Evolutionary conservation across 2,888 invertebrate species (phyloP).

Genomic region (Polydesmus complanatus): DNA sequence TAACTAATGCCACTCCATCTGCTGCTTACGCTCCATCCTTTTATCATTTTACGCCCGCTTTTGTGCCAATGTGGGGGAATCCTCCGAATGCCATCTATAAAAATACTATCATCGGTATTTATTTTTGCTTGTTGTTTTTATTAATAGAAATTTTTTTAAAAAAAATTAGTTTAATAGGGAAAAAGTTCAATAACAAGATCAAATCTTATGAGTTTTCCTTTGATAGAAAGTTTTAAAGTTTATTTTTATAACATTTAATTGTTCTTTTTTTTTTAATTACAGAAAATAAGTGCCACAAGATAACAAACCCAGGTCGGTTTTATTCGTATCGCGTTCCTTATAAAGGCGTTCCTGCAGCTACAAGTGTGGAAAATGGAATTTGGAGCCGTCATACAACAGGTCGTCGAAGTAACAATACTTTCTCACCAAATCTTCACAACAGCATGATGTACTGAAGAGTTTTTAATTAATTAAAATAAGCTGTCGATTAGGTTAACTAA

Average conservation of each 20-base stretch:
- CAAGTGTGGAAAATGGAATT: neutral
- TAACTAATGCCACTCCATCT: conserved; percentile 25
- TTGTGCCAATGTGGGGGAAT: conserved; percentile 6
- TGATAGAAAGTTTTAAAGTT: no score
- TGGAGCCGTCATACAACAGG: neutral
- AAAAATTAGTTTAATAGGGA: no score
- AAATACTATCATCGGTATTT: conserved; percentile 7
- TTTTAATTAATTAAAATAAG: no score
- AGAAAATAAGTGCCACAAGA: conserved; percentile 11
- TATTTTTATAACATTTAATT: no score
- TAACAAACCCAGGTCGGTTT: neutral
- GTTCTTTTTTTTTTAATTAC: neutral
- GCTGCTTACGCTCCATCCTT: conserved; percentile 82
- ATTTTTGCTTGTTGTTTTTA: neutral
- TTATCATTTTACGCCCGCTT: conserved; percentile 71
- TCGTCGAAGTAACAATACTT: neutral
- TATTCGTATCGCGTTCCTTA: neutral
- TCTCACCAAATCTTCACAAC: conserved; percentile 9
- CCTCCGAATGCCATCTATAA: conserved; percentile 4
- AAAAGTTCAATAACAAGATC: no score
- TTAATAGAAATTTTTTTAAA: no score
- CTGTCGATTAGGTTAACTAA: no score
- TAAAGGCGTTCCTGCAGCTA: neutral
- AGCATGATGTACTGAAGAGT: conserved; percentile 15
- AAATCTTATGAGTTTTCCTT: no score